Percentiles rank a stretch among this genome's conserved stretches.
Evolutionary conservation across 2,888 invertebrate species (phyloP).

Genomic region (Eurytoma californica): DNA sequence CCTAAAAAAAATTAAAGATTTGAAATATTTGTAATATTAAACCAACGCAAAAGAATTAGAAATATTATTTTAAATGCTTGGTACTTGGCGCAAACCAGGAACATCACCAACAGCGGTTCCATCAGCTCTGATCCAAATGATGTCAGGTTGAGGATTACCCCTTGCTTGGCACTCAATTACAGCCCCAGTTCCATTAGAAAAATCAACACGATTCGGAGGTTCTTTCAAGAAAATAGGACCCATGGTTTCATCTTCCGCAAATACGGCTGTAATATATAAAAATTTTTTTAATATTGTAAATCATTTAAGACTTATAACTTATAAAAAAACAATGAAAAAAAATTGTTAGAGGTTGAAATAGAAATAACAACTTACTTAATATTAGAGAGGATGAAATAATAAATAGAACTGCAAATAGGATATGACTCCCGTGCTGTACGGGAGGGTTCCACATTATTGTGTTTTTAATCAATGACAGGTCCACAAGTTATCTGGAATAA

Average conservation of each 20-base stretch:
- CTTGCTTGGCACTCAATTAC: constrained; percentile 94
- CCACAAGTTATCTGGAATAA: too few species aligned
- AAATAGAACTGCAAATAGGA: constrained; percentile 65
- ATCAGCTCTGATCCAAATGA: constrained; percentile 94
- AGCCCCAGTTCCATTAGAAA: constrained; percentile 95
- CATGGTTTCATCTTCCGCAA: constrained; percentile 84
- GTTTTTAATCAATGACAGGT: too few species aligned
- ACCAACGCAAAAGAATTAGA: background rate
- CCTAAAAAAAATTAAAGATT: constrained; percentile 73
- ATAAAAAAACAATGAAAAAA: background rate
- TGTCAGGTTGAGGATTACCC: constrained; percentile 92
- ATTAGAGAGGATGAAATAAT: constrained; percentile 65
- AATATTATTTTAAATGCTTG: constrained; percentile 44
- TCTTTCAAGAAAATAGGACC: constrained; percentile 95
- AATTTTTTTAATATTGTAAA: constrained; percentile 4
- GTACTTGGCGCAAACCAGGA: constrained; percentile 89
- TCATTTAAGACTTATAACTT: background rate
- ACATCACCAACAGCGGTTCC: constrained; percentile 94
- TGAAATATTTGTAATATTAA: background rate
- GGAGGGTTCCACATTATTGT: constrained; percentile 70
- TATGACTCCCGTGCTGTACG: constrained; percentile 63
- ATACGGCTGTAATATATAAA: constrained; percentile 45
- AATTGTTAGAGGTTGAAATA: background rate
- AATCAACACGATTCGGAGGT: constrained; percentile 93
- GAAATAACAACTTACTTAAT: constrained; percentile 65